Evolutionary conservation across 1,140 invertebrate species (phyloP), one percentile per base, ranked within the genome.

Genomic region (Eupeodes corollae): DNA sequence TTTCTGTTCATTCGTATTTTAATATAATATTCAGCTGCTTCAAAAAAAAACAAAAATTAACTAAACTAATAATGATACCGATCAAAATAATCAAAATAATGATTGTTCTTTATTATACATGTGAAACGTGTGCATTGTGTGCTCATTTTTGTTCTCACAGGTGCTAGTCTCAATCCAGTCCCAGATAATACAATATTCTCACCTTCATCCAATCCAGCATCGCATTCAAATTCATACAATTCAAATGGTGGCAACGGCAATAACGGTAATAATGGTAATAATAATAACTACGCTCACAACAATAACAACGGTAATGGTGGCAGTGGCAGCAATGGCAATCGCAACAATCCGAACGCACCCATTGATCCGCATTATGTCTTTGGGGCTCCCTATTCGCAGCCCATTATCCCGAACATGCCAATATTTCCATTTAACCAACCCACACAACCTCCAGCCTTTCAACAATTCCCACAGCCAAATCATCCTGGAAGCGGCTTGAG

Each of bases 321-420:
- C 15, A 26, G 16, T 13, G 43, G 16, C 18, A 32, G 19, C 41
- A 42, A 46, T 19, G 42, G n/a, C 30, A 43, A 43, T 21, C 9
- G 31, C 21, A 38, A 33, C 2, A 33, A 44, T 16, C 39, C 42
- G 14, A 52, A 52, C 38, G 32, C 55, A 9, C 44, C 44, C 26
- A 51, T 68, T 40, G 62, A 68, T 63, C 65, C 60, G 49, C 66
- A 68, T 40, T 66, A 68, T 48, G 64, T 67, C 5, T 67, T 67
- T 26, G 65, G 65, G 42, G 61, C 60, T 6, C 62, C 67, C 42
- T 56, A 63, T 40, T 61, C 62, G 35, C 58, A 59, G 53, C 59
- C 59, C 37, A 49, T 66, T 34, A 55, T 65, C 54, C 63, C 61
- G n/a, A 67, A 67, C 52, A 53, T 67, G 52, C 64, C 64, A 46